A percentile compares a stretch with the other conserved stretches of the same genome.
These are phyloP conservation scores for Alosa sapidissima DNA, from an alignment of 2,797 vertebrate species.

Conservation along the genomic window DNA sequence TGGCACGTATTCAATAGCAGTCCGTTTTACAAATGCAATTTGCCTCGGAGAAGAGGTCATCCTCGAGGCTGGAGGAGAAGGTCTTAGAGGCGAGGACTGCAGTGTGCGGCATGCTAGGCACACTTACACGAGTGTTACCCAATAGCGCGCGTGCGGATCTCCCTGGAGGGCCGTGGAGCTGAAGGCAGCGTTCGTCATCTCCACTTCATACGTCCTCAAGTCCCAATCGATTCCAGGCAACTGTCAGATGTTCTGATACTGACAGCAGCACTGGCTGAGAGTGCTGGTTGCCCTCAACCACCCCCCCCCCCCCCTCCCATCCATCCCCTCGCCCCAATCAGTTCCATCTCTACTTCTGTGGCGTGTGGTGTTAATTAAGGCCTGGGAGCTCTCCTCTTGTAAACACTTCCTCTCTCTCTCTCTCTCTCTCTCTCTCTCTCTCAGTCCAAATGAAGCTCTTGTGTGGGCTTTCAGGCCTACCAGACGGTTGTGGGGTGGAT, in stretches of 20 bases:
- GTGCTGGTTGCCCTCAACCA: constrained; percentile 25
- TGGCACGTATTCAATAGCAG: constrained; percentile 14
- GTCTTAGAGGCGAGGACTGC: not conserved
- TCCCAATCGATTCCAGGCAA: constrained; percentile 38
- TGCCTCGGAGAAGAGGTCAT: not conserved
- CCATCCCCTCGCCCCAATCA: not conserved
- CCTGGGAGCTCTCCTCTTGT: constrained; percentile 4
- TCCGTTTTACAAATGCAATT: not conserved
- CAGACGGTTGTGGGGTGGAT: not conserved
- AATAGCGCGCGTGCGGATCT: not conserved
- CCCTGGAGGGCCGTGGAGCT: not conserved
- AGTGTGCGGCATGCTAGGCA: not conserved
- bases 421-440: not conserved
- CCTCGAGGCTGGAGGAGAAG: not conserved
- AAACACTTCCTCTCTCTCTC: not conserved
- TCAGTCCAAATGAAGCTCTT: not conserved
- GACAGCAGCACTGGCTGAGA: constrained; percentile 33
- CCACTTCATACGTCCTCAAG: constrained; percentile 24
- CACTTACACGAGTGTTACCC: not conserved
- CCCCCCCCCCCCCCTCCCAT: constrained; percentile 4
- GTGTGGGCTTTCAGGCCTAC: constrained; percentile 1
- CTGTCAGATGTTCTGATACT: constrained; percentile 33
- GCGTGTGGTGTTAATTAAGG: constrained; percentile 8
- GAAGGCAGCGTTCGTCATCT: constrained; percentile 15
- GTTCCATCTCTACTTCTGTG: not conserved